phyloP scores from a whole-genome alignment of 1,140 invertebrate genomes.

The Sycophila sp. region DNA sequence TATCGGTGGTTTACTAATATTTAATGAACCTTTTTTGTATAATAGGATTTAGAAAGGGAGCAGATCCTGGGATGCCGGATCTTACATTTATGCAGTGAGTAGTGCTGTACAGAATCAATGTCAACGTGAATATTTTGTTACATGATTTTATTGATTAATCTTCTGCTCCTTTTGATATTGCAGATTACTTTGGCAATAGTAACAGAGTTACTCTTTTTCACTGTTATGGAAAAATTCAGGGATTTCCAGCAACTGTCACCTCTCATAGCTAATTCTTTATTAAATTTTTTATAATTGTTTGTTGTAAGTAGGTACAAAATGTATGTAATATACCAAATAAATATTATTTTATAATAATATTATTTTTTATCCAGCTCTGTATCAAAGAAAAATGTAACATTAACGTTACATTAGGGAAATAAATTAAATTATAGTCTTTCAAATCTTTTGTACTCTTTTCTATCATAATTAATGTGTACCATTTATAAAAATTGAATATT shows the following conservation, averaged over 20 bases:
- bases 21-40: slow-evolving; percentile 37
- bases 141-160: slow-evolving; percentile 2
- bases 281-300: neutral
- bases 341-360: neutral
- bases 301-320: neutral
- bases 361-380: neutral
- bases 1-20: neutral
- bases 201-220: slow-evolving; percentile 9
- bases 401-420: too few species aligned
- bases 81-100: slow-evolving; percentile 68
- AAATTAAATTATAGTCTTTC: too few species aligned
- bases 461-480: too few species aligned
- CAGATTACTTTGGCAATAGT: slow-evolving; percentile 68
- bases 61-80: slow-evolving; percentile 72
- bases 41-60: slow-evolving; percentile 71
- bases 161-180: slow-evolving; percentile 45
- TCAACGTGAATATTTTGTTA: neutral
- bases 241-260: neutral
- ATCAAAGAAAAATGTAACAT: neutral
- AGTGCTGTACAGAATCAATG: slow-evolving; percentile 12
- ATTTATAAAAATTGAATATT: too few species aligned
- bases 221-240: neutral
- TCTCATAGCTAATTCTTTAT: neutral
- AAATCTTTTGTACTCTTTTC: too few species aligned
- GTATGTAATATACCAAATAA: slow-evolving; percentile 22